Conservation (phyloP, 2,113 vertebrate genomes). For the Bubo blakistoni region DNA sequence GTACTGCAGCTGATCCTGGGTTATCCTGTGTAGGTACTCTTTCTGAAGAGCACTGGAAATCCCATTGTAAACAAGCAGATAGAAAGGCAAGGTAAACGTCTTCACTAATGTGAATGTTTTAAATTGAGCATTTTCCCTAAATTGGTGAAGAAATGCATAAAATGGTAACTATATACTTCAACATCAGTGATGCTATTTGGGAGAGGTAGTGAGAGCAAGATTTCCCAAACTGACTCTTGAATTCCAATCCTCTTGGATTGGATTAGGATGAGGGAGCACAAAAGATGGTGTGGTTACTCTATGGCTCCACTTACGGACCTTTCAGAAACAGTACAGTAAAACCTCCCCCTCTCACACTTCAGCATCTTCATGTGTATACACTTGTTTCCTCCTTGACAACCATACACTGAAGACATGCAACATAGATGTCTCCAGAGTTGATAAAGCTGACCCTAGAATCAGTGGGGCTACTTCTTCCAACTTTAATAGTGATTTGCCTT, state of each 20-base stretch:
- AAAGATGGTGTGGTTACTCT: neutral
- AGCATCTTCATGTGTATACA: accelerated
- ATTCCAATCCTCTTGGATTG: neutral
- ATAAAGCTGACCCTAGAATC: neutral
- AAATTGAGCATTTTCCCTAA: neutral
- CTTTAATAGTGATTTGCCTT: neutral
- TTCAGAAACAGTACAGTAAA: neutral
- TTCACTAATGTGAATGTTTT: neutral
- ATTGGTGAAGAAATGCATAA: neutral
- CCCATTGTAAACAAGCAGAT: neutral
- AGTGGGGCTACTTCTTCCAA: neutral
- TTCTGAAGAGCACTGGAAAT: neutral
- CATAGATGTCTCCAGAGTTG: neutral
- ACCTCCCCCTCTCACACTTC: neutral
- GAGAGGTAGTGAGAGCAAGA: neutral
- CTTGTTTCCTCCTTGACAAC: neutral
- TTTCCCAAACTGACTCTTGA: neutral
- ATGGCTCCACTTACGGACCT: neutral
- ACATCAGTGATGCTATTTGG: neutral
- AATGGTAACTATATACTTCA: neutral
- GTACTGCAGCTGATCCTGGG: neutral
- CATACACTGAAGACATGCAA: neutral
- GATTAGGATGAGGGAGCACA: neutral
- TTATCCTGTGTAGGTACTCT: neutral
- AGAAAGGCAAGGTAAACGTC: neutral